phyloP scores from a whole-genome alignment of 1,140 invertebrate genomes.

The Microplitis demolitor region DNA sequence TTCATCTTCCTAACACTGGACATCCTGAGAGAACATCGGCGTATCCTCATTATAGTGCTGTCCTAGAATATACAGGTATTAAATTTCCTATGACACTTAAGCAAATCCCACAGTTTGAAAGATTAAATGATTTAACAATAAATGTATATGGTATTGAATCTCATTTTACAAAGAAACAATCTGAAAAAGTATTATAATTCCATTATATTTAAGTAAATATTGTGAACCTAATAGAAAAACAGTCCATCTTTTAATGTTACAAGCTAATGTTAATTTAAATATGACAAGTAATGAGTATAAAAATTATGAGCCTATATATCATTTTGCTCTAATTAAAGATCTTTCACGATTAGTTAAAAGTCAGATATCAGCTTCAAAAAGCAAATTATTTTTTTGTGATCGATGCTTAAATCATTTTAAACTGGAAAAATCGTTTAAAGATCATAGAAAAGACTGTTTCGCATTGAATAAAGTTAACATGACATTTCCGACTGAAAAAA shows the following conservation, averaged over 20 bases:
- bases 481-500: not conserved
- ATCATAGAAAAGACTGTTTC: slow-evolving; percentile 13
- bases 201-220: slow-evolving; percentile 42
- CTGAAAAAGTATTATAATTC: slow-evolving; percentile 37
- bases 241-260: slow-evolving; percentile 28
- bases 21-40: slow-evolving; percentile 36
- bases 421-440: not conserved
- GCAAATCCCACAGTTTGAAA: slow-evolving; percentile 50
- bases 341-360: slow-evolving; percentile 23
- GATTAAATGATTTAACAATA: slow-evolving; percentile 46
- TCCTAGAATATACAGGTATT: slow-evolving; percentile 48
- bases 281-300: not conserved
- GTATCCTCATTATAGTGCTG: slow-evolving; percentile 41
- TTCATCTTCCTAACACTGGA: slow-evolving; percentile 29
- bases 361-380: slow-evolving; percentile 18
- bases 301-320: not conserved
- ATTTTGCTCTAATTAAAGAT: slow-evolving; percentile 27
- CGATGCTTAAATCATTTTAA: slow-evolving; percentile 27
- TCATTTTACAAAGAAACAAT: not conserved
- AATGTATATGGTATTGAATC: slow-evolving; percentile 38
- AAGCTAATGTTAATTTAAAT: not conserved
- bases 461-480: slow-evolving; percentile 17
- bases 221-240: slow-evolving; percentile 24
- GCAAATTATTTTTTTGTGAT: slow-evolving; percentile 19
- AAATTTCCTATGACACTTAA: slow-evolving; percentile 48